Conservation (phyloP, 2,113 vertebrate genomes). For the Emydura subglobosa region DNA sequence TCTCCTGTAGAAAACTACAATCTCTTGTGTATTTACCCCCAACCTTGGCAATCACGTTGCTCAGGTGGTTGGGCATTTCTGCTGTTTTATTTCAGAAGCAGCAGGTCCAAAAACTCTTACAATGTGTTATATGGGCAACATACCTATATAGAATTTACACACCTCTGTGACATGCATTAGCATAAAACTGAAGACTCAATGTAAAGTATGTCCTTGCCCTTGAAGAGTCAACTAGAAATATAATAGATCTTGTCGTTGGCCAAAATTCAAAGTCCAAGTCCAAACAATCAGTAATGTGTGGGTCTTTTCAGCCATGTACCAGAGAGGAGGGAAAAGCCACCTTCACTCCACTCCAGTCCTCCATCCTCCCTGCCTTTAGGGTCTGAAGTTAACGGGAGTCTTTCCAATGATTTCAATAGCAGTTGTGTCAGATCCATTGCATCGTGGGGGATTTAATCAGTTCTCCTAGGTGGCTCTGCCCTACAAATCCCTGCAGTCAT, state of each 20-base stretch:
- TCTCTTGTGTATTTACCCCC: background rate
- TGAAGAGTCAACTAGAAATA: background rate
- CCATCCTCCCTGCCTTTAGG: background rate
- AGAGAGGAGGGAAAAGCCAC: too few species aligned
- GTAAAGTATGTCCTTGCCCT: background rate
- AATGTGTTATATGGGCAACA: background rate
- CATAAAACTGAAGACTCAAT: background rate
- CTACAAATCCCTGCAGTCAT: slow-evolving; percentile 17
- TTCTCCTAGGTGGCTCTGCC: background rate
- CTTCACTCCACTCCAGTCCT: background rate
- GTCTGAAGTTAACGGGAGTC: slow-evolving; percentile 1
- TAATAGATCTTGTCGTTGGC: background rate
- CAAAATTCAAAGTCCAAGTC: background rate
- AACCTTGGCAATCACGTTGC: background rate
- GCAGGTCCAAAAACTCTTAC: background rate
- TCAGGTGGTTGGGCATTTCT: background rate
- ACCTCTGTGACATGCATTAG: background rate
- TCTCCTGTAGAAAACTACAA: background rate
- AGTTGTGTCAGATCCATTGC: background rate
- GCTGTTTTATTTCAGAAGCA: background rate
- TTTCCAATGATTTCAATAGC: background rate
- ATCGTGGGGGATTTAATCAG: background rate
- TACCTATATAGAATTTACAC: background rate
- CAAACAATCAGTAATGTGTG: background rate
- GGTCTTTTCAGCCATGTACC: background rate